These are phyloP conservation scores for Nasonia oneida DNA, from an alignment of 2,888 invertebrate species.

Conservation along the genomic window DNA sequence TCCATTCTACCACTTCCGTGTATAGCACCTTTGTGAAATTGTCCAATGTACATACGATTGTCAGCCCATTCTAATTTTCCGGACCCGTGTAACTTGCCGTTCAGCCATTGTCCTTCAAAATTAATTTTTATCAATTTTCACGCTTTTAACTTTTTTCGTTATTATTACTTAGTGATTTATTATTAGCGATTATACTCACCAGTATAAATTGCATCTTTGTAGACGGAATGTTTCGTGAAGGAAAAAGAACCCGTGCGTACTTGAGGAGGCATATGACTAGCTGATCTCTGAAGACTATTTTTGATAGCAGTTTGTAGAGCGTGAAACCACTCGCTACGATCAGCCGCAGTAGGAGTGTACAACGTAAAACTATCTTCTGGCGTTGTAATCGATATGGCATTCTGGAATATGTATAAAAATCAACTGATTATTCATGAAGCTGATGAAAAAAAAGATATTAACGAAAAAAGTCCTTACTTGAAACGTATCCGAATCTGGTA, in stretches of 20 bases:
- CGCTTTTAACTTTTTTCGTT: not conserved
- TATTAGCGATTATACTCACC: conserved; percentile 77
- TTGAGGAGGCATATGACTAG: conserved; percentile 85
- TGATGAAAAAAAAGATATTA: not conserved
- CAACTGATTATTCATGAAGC: not conserved
- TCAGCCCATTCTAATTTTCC: conserved; percentile 92
- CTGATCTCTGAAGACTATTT: conserved; percentile 83
- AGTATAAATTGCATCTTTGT: conserved; percentile 88
- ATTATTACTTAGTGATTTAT: not conserved
- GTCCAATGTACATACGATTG: conserved; percentile 89
- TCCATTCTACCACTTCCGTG: conserved; percentile 87
- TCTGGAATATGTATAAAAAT: conserved; percentile 71
- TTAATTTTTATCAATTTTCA: not conserved
- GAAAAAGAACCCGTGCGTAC: conserved; percentile 87
- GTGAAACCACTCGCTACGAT: conserved; percentile 90
- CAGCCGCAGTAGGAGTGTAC: conserved; percentile 84
- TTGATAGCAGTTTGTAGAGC: conserved; percentile 88
- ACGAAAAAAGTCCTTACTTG: conserved; percentile 78
- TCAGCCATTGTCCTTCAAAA: conserved; percentile 85
- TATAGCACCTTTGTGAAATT: conserved; percentile 87
- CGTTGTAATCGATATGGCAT: conserved; percentile 85
- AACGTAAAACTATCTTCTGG: conserved; percentile 90
- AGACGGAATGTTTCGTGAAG: conserved; percentile 86
- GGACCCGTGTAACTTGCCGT: conserved; percentile 90
- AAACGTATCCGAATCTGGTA: conserved; percentile 84